Percentiles rank a stretch among this genome's conserved stretches.
These are phyloP conservation scores for Zootoca vivipara DNA, from an alignment of 2,113 vertebrate species.

Conservation along the genomic window DNA sequence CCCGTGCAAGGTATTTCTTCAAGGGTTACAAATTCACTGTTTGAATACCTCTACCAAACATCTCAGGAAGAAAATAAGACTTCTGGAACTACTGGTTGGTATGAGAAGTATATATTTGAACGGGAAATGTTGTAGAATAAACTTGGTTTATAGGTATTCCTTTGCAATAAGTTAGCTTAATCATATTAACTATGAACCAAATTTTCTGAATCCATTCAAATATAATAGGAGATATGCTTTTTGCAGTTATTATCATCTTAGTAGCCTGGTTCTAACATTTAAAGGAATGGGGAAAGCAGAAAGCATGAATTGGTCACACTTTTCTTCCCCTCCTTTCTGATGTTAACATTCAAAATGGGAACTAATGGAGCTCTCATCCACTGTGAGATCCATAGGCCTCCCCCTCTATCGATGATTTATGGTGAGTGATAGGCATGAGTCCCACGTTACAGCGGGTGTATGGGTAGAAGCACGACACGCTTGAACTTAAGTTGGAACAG, in stretches of 20 bases:
- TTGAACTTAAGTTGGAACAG: not conserved
- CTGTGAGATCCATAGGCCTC: not conserved
- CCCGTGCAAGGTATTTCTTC: conserved; percentile 30
- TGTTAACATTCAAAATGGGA: not conserved
- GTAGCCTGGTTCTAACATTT: not conserved
- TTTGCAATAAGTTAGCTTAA: no score
- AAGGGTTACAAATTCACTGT: conserved; percentile 18
- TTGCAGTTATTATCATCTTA: not conserved
- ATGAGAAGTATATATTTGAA: conserved; percentile 24
- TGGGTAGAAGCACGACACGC: not conserved
- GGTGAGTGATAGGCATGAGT: not conserved
- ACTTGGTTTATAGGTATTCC: not conserved
- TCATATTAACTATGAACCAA: no score
- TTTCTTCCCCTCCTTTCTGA: not conserved
- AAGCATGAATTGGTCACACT: not conserved
- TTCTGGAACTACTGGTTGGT: not conserved
- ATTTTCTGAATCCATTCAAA: no score
- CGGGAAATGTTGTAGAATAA: conserved; percentile 1
- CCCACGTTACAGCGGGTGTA: not conserved
- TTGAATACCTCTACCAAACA: not conserved
- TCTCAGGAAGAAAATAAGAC: conserved; percentile 27
- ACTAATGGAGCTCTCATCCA: not conserved
- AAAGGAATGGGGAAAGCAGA: no score
- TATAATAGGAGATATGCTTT: no score
- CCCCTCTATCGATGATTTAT: not conserved